Base-by-base conservation (phyloP, 2,888 invertebrate genomes). In the Clunio marinus region DNA sequence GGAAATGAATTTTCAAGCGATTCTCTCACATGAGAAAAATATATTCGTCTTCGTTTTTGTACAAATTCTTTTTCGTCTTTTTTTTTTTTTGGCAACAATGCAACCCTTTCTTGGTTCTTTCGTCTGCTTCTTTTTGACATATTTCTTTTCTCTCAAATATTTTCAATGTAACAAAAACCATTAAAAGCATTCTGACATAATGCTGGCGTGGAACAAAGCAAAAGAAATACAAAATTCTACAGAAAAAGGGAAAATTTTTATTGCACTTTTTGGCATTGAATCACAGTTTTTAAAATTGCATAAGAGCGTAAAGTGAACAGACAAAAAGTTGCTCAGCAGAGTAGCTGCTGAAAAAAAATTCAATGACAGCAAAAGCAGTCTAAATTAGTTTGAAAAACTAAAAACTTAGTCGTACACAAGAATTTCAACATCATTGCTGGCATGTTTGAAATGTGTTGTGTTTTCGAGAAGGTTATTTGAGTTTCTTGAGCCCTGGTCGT, bases 201-300 rank as follows among this genome's bases (percentile, higher is more conserved):
- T 51, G 51, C 22, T 41, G 41, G 41, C 41, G 15, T 41, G 41
- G 15, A 41, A 15, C 41, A 41, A 41, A 41, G n/a, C 22, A 51
- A 51, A 51, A 51, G 8, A 51, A 51, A 8, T 51, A 20, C 7
- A 51, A 51, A 8, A 20, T 51, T 51, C 22, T 51, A 22, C 20
- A 20, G 51, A 51, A 51, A 45, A 51, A 51, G 22, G 51, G 27
- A 46, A 63, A 37, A 22, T 37, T 63, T 62, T 63, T 63, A 63
- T 63, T 63, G 63, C 63, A 63, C 63, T 63, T 63, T 63, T 63
- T 63, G 63, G 63, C 63, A 63, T 63, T 63, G 63, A 27, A 57
- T 57, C 51, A 51, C 25, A 27, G 8, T 27, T 57, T 45, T 8
- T 25, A 10, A 27, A 57, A 27, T 57, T 57, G 57, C 57, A 57